Conservation (phyloP, 2,113 vertebrate genomes). For the Chunga burmeisteri region DNA sequence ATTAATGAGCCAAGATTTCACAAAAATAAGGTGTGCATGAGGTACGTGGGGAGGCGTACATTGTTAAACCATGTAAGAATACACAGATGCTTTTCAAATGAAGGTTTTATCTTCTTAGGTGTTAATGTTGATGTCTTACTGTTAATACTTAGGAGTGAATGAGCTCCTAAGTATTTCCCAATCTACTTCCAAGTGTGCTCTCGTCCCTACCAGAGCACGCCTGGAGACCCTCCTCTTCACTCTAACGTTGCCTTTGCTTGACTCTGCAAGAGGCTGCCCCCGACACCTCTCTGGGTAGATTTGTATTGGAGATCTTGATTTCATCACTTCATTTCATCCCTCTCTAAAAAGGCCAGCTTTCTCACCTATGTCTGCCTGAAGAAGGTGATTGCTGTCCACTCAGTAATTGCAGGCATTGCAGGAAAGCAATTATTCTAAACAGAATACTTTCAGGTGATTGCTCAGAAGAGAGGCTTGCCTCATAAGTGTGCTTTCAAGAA, state of each 20-base stretch:
- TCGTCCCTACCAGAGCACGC: background rate
- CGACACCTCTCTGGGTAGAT: background rate
- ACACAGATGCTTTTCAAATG: background rate
- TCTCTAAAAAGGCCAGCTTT: background rate
- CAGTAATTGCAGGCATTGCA: background rate
- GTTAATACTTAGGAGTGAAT: background rate
- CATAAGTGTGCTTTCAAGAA: constrained; percentile 10
- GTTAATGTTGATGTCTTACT: background rate
- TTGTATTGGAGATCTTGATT: background rate
- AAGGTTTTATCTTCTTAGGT: background rate
- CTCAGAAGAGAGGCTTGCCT: constrained; percentile 17
- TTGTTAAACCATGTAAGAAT: background rate
- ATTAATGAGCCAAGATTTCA: background rate
- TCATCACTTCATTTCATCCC: background rate
- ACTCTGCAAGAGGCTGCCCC: background rate
- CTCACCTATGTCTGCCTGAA: background rate
- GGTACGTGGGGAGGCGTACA: background rate
- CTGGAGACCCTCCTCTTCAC: background rate
- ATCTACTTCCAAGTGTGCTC: background rate
- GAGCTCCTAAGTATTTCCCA: background rate
- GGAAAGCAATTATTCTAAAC: constrained; percentile 42
- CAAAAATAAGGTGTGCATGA: background rate
- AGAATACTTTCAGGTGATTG: constrained; percentile 13
- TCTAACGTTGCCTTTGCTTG: background rate
- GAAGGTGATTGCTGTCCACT: background rate